phyloP scores from a whole-genome alignment of 2,888 invertebrate genomes.

The Heteromyza rotundicornis region DNA sequence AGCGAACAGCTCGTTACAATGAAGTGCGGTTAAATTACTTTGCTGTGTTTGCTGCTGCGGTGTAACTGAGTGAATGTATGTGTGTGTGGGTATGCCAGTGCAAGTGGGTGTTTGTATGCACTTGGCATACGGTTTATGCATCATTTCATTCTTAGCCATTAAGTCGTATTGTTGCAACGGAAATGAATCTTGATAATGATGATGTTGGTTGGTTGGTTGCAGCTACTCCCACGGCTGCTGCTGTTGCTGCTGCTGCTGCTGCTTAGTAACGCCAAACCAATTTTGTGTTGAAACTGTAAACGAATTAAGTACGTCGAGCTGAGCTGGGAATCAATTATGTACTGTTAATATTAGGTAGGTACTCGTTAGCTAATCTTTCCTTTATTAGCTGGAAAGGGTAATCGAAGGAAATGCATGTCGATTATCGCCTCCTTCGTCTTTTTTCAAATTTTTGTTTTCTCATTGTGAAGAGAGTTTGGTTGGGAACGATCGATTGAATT shows the following conservation, averaged over 20 bases:
- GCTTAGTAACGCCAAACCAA: not conserved
- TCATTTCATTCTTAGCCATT: not conserved
- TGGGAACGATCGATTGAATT: too few relatives aligned
- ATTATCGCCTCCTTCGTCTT: too few relatives aligned
- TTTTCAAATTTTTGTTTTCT: too few relatives aligned
- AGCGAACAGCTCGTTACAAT: not conserved
- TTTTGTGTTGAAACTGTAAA: not conserved
- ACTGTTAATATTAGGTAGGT: too few relatives aligned
- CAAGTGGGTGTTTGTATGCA: not conserved
- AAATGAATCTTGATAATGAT: not conserved
- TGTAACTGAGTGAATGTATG: not conserved
- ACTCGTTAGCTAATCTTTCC: too few relatives aligned
- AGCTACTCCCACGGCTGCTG: too few relatives aligned
- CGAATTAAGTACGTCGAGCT: too few relatives aligned
- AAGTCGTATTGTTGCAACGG: not conserved
- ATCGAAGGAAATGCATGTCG: too few relatives aligned
- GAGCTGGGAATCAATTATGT: too few relatives aligned
- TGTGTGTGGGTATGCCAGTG: not conserved
- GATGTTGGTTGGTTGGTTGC: not conserved
- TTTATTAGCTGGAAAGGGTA: too few relatives aligned
- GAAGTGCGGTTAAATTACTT: not conserved
- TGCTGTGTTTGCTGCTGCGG: not conserved
- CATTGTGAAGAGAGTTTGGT: too few relatives aligned
- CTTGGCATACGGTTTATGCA: not conserved
- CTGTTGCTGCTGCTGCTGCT: not conserved